Evolutionary conservation across 2,888 invertebrate genomes (phyloP), one percentile per base, ranked within the genome.

Genomic region (Pantelozetes paolii): DNA sequence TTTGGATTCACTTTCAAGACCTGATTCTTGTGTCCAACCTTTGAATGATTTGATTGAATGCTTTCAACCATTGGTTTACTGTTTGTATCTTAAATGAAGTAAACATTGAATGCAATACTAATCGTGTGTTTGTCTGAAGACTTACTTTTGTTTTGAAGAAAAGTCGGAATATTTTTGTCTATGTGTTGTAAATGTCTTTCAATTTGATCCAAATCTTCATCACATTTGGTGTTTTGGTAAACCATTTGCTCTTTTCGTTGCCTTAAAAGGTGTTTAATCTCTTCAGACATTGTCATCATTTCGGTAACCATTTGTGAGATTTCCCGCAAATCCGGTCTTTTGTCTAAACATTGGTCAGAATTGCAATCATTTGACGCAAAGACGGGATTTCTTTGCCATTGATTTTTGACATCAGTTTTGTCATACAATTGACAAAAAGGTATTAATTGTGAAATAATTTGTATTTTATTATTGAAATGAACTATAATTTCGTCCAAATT

Each of bases 401-500:
- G 20, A 32, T 69, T 74, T 54, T 50, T 69, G 40, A n/a, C 18
- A 30, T 36, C 23, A n/a, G 2, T 1, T 11, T 62, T 30, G 28
- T 62, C 59, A 32, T 50, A 71, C 23, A 64, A 28, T 62, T 74
- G 28, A 69, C 74, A 50, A 32, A 75, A 62, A 20, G 75, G 75
- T n/a, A 75, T 32, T 26, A 75, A 59, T 11, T 23, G 8, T 13
- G 36, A 26, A 18, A 74, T 57, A 1, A n/a, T 20, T 23, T 48
- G n/a, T 26, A 75, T 74, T 40, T 74, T 74, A 0, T 30, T 6
- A 28, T 71, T 45, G 32, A 75, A 75, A 40, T 71, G 45, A 28
- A 13, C 18, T 15, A 75, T 64, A 9, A 75, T 20, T 28, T 36
- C 30, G 50, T 74, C 71, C 42, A 75, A 67, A 74, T 75, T 48